Evolutionary conservation across 2,113 vertebrate genomes (phyloP).

Genomic region (Muntiacus muntjak): DNA sequence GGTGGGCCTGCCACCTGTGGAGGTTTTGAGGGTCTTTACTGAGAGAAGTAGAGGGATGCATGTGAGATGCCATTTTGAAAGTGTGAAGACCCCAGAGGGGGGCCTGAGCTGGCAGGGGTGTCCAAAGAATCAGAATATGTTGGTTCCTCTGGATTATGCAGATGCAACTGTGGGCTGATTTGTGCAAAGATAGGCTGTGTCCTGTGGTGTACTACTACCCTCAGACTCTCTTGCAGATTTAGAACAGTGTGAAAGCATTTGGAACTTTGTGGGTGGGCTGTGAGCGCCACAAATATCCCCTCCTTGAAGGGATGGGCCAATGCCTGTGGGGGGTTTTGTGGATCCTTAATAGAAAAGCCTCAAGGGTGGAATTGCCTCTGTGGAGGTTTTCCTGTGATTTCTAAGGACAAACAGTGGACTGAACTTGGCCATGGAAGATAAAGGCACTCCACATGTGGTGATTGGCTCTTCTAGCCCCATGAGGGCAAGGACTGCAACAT

Average conservation of each 20-base stretch:
- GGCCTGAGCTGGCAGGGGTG: neutral
- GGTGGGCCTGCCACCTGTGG: neutral
- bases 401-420: neutral
- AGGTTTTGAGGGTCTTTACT: neutral
- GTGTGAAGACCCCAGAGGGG: fast-evolving
- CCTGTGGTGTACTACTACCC: neutral
- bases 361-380: neutral
- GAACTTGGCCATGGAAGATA: neutral
- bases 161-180: neutral
- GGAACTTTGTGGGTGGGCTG: neutral
- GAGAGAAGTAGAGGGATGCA: neutral
- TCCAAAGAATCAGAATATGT: neutral
- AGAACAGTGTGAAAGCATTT: neutral
- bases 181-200: neutral
- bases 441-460: neutral
- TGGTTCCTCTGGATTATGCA: neutral
- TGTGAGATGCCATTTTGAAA: neutral
- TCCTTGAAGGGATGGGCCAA: neutral
- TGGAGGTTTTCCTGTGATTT: neutral
- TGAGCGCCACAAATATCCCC: neutral
- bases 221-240: neutral
- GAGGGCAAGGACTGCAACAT: neutral
- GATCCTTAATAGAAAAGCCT: neutral
- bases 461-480: neutral
- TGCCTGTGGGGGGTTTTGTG: neutral